Base-by-base conservation (phyloP, 1,140 invertebrate species). In the Drosophila paulistorum region DNA sequence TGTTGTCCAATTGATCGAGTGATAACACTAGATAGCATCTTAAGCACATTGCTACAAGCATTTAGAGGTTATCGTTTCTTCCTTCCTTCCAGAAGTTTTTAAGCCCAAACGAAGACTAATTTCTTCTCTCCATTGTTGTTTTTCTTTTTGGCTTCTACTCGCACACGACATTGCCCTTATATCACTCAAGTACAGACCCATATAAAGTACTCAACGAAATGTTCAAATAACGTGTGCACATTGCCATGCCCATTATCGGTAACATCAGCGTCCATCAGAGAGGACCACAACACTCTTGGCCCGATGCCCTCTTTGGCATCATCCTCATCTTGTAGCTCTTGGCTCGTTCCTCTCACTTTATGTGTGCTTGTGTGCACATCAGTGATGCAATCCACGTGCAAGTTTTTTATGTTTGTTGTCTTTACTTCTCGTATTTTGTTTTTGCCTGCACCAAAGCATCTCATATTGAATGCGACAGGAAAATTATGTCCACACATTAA, bases 401-500 rank as follows among this genome's bases (percentile, higher is more conserved):
- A 68, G 76, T 79, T 86, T 75, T 87, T 86, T 82, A 70, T 71
- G 58, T 79, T 77, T 72, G 48, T 69, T 84, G 76, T 80, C 79
- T 75, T 65, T 73, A 57, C 60, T 71, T 74, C 58, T 55, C 54
- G 41, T 23, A 7, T 13, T 42, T 68, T 39, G n/a, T 37, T 58
- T 35, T 41, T 57, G 17, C 51, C 64, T 57, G 35, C 35, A 41
- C 51, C 64, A 23, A 66, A 58, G 70, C 59, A 65, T 78, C 63
- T 68, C 65, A 70, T 76, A 87, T 87, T 87, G 83, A 87, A 87
- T 83, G 84, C 84, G 83, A 87, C 83, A 87, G 83, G 69, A 87
- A 89, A 87, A 87, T 87, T 79, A 87, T 87, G 83, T 87, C 83
- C 84, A 83, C 83, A 87, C 83, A 87, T 87, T 87, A 87, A 83